Percentiles rank a stretch among this genome's conserved stretches.
Conservation (phyloP, 2,113 vertebrate species). For the Pogonocichla stellata region DNA sequence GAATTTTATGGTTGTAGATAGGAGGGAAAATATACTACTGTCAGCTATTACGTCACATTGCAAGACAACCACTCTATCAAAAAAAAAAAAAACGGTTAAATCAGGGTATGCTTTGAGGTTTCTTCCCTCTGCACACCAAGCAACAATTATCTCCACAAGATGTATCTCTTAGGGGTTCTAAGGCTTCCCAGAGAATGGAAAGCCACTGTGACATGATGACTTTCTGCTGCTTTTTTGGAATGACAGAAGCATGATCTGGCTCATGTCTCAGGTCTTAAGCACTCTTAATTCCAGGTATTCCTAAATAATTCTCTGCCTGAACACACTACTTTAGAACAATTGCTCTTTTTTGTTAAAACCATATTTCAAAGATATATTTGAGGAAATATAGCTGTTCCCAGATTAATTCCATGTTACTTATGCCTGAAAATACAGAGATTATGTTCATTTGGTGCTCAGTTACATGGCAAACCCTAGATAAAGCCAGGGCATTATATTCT, state of each 20-base stretch:
- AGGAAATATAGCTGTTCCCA: background rate
- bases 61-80: background rate
- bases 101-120: background rate
- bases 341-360: background rate
- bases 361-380: background rate
- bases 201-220: background rate
- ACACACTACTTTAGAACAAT: background rate
- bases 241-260: background rate
- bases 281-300: background rate
- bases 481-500: background rate
- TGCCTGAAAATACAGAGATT: background rate
- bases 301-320: background rate
- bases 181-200: background rate
- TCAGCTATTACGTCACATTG: background rate
- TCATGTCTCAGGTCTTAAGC: background rate
- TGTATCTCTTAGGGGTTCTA: background rate
- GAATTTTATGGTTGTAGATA: background rate
- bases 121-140: background rate
- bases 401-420: background rate
- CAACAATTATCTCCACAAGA: background rate
- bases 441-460: background rate
- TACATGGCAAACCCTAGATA: background rate
- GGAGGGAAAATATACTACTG: background rate
- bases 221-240: background rate
- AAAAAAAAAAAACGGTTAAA: background rate